phyloP scores from a whole-genome alignment of 2,888 invertebrate genomes.

The Caenorhabditis panamensis region DNA sequence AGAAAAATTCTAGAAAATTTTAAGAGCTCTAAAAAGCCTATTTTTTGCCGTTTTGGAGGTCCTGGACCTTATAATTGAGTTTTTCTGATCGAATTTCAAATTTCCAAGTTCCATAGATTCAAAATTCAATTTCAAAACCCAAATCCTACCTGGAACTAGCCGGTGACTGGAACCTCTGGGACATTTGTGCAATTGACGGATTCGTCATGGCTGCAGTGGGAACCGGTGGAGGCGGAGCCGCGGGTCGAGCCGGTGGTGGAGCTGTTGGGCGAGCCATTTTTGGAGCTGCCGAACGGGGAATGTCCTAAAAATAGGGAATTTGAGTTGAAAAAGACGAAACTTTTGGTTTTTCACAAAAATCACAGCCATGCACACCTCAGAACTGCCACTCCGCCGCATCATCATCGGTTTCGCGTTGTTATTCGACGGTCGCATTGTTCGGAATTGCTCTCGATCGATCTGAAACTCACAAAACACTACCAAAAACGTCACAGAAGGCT shows the following conservation, averaged over 20 bases:
- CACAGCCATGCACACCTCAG: constrained; percentile 50
- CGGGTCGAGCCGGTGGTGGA: constrained; percentile 66
- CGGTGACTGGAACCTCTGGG: constrained; percentile 31
- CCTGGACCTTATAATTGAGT: too few species aligned
- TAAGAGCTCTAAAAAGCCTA: too few species aligned
- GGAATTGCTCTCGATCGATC: constrained; percentile 60
- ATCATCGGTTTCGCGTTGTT: constrained; percentile 55
- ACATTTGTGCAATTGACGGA: constrained; percentile 35
- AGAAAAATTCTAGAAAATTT: neutral
- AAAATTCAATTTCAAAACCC: too few species aligned
- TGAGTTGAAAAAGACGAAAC: neutral
- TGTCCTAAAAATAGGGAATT: constrained; percentile 38
- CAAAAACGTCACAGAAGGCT: neutral
- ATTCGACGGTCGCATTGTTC: constrained; percentile 64
- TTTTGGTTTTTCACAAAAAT: neutral
- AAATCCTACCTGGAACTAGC: constrained; percentile 12
- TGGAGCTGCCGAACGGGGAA: constrained; percentile 22
- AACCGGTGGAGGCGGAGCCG: constrained; percentile 67
- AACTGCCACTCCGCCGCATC: constrained; percentile 63
- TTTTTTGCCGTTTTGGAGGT: too few species aligned
- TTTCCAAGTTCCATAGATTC: too few species aligned
- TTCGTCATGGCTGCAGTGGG: constrained; percentile 26
- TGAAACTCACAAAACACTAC: constrained; percentile 28
- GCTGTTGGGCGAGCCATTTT: constrained; percentile 63
- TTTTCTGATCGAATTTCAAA: too few species aligned